A percentile compares a stretch with the other conserved stretches of the same genome.
phyloP scores from a whole-genome alignment of 2,113 vertebrate species.

The Himantopus leucocephalus region DNA sequence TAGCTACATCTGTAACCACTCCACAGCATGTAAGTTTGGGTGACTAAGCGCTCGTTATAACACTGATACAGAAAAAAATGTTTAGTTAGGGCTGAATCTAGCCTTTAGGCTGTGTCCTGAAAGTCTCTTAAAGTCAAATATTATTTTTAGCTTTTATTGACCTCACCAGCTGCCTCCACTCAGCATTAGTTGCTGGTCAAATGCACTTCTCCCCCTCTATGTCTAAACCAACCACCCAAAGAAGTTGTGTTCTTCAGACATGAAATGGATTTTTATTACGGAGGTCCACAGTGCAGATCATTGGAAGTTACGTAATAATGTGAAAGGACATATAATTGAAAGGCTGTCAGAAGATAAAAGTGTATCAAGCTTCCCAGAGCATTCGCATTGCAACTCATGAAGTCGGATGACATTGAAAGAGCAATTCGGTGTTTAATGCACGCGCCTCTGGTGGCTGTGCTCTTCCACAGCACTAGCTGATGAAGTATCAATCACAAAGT shows the following conservation, averaged over 20 bases:
- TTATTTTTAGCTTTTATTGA: slow-evolving; percentile 10
- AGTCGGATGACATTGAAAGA: background rate
- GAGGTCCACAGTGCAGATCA: background rate
- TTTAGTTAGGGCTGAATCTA: background rate
- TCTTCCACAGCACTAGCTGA: background rate
- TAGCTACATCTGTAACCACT: background rate
- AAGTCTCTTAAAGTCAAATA: background rate
- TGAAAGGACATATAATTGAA: background rate
- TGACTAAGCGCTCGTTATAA: background rate
- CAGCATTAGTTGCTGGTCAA: background rate
- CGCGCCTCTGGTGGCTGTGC: background rate
- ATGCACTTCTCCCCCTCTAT: background rate
- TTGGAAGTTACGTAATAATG: background rate
- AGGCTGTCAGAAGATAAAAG: slow-evolving; percentile 18
- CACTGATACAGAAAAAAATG: background rate
- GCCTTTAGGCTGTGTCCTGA: background rate
- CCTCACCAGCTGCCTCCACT: background rate
- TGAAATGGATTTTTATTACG: slow-evolving; percentile 6
- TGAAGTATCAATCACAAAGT: background rate
- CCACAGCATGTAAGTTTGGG: background rate
- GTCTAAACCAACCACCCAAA: background rate
- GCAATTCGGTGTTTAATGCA: background rate
- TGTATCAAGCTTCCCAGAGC: background rate
- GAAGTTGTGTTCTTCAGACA: background rate
- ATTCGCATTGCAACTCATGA: background rate